Percentiles rank a stretch among this genome's conserved stretches.
Conservation (phyloP, 2,797 vertebrate genomes). For the Lutjanus argentimaculatus region DNA sequence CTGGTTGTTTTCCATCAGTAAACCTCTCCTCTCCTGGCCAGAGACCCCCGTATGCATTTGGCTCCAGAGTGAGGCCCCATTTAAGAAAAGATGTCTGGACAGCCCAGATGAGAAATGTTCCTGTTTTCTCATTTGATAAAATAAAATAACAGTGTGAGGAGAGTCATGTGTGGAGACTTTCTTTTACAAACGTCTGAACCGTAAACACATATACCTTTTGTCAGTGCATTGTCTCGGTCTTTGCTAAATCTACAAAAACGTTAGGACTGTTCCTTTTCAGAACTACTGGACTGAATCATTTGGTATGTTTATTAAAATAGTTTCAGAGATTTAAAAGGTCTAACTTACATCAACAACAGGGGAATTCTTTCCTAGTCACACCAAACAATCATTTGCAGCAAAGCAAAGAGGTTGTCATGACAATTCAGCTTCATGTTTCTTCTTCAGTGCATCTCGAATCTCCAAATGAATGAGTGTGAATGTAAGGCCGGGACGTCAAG, state of each 20-base stretch:
- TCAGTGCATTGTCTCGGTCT: constrained; percentile 18
- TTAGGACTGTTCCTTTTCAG: constrained; percentile 24
- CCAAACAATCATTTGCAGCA: constrained; percentile 70
- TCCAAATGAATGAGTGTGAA: constrained; percentile 59
- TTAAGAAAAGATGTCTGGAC: constrained; percentile 51
- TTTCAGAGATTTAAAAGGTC: constrained; percentile 44
- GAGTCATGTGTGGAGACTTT: background rate
- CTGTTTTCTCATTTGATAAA: constrained; percentile 46
- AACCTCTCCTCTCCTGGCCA: constrained; percentile 44
- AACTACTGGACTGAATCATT: constrained; percentile 32
- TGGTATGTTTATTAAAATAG: constrained; percentile 14
- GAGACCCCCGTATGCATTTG: constrained; percentile 44
- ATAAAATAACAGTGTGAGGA: constrained; percentile 28
- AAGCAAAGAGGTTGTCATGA: constrained; percentile 74
- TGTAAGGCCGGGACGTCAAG: constrained; percentile 68
- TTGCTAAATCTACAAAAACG: constrained; percentile 15
- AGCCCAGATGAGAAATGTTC: constrained; percentile 26
- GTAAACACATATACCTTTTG: constrained; percentile 16
- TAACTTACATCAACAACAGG: constrained; percentile 22
- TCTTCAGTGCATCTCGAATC: constrained; percentile 67
- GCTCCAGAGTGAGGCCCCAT: constrained; percentile 43
- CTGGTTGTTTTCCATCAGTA: constrained; percentile 56
- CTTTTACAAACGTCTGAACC: constrained; percentile 3
- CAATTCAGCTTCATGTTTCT: constrained; percentile 61
- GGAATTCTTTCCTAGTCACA: constrained; percentile 39